Conservation (phyloP, 2,888 invertebrate species). For the Drosophila cognata region DNA sequence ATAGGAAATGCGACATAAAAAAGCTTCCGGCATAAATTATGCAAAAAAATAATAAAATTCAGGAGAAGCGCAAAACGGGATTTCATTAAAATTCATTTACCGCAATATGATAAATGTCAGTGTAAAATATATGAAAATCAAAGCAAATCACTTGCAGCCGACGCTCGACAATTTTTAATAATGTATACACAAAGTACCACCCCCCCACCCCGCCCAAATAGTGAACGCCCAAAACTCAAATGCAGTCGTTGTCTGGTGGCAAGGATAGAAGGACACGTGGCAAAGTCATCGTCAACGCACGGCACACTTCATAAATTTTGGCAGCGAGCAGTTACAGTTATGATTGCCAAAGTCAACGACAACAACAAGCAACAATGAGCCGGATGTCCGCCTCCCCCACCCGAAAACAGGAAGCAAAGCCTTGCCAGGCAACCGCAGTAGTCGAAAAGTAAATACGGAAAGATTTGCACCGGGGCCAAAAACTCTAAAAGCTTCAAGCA, state of each 20-base stretch:
- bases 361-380: constrained; percentile 53
- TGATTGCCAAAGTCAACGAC: constrained; percentile 78
- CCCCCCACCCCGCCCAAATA: not conserved
- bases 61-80: not conserved
- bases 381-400: constrained; percentile 64
- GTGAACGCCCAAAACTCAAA: constrained; percentile 68
- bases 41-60: constrained; percentile 36
- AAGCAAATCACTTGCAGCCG: constrained; percentile 73
- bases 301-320: constrained; percentile 83
- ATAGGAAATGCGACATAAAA: constrained; percentile 60
- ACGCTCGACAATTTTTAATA: constrained; percentile 57
- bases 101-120: constrained; percentile 63
- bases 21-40: constrained; percentile 60
- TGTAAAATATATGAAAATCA: constrained; percentile 50
- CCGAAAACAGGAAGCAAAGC: constrained; percentile 61
- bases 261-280: constrained; percentile 57
- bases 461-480: constrained; percentile 58
- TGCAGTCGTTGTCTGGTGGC: constrained; percentile 49
- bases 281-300: constrained; percentile 69
- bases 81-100: constrained; percentile 77
- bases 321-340: constrained; percentile 80
- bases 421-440: constrained; percentile 76
- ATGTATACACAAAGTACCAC: constrained; percentile 46
- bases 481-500: constrained; percentile 64
- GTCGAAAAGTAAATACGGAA: constrained; percentile 73